Evolutionary conservation across 2,888 invertebrate species (phyloP), one percentile per base, ranked within the genome.

Genomic region (Nysson spinosus): DNA sequence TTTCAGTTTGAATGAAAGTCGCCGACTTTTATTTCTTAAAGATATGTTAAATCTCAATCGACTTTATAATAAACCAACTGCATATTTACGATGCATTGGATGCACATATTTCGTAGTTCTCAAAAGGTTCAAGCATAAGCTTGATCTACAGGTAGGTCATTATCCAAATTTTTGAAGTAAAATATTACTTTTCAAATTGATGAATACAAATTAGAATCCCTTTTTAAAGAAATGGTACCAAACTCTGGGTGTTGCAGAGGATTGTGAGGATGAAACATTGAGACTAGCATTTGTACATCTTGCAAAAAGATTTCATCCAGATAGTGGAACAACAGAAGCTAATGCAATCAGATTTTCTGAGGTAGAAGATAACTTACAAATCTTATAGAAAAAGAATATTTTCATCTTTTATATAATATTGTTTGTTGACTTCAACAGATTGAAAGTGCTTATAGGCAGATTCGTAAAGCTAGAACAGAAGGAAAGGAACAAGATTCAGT

Each of bases 241-340:
- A 69, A 87, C 91, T 28, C 88, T 96, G 24, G 92, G 92, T 51
- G 88, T 96, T 24, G 87, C 91, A 0, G 89, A 91, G 71, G 88
- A 91, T 50, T 92, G 94, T 16, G 93, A 93, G 72, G 93, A 94
- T 85, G 92, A 93, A 78, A 91, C 91, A 17, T 90, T 96, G 5
- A 90, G 93, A 49, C 85, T 89, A 70, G 93, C 95, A 1, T 96
- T 94, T 82, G 87, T 96, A 42, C 88, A 90, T 50, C 88, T 95
- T 32, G 96, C 93, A 0, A 96, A 96, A 85, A 90, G 90, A 75
- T 95, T 92, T 79, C 96, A 97, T 86, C 96, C 97, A 0, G 97
- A 97, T 80, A 93, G 94, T 39, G 92, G 93, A 0, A 89, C 90
- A 0, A 87, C 90, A 0, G 91, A 93, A 68, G 94, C 95, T n/a